phyloP scores from a whole-genome alignment of 2,888 invertebrate species.

The Lasioglossum villosulum region DNA sequence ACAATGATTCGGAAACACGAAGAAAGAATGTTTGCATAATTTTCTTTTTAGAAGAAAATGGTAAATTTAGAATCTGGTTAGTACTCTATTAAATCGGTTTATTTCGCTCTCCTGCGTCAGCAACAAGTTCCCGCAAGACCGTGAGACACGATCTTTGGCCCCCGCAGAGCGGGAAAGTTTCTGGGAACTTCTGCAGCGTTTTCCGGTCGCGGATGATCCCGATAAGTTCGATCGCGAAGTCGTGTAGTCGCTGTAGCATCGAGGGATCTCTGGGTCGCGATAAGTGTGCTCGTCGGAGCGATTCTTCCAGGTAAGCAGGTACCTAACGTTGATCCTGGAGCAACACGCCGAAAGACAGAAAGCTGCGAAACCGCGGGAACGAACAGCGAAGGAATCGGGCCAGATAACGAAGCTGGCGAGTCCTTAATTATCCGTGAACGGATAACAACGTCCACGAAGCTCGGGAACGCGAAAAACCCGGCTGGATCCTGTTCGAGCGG shows the following conservation, averaged over 20 bases:
- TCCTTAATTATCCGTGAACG: constrained; percentile 13
- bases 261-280: constrained; percentile 41
- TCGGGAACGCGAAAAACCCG: background rate
- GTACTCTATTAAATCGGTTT: background rate
- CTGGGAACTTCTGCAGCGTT: background rate
- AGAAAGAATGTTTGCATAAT: background rate
- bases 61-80: too few relatives aligned
- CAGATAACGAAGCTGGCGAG: constrained; percentile 18
- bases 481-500: background rate
- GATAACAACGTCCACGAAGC: background rate
- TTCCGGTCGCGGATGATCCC: constrained; percentile 12
- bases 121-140: background rate
- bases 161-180: background rate
- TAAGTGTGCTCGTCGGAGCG: constrained; percentile 42
- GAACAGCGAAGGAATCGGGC: background rate
- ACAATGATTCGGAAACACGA: background rate
- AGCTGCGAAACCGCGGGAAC: constrained; percentile 18
- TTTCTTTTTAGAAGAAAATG: too few relatives aligned
- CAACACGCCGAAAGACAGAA: constrained; percentile 18
- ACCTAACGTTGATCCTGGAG: constrained; percentile 30
- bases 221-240: constrained; percentile 46
- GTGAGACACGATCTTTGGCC: background rate
- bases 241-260: constrained; percentile 24
- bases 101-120: background rate
- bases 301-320: constrained; percentile 28